These are phyloP conservation scores for Drosophila repletoides DNA, from an alignment of 1,140 invertebrate species.

Conservation along the genomic window DNA sequence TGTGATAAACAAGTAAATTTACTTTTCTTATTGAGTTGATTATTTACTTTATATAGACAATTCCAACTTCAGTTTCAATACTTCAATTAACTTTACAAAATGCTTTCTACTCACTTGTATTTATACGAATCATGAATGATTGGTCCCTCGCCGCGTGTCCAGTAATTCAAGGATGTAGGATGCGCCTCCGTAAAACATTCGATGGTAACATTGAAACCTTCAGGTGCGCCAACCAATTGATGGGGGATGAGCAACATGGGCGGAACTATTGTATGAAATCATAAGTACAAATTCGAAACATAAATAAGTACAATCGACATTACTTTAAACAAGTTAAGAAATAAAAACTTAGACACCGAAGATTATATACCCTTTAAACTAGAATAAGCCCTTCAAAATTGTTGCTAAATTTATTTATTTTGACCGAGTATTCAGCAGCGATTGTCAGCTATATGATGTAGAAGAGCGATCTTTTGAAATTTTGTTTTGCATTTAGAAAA, in stretches of 20 bases:
- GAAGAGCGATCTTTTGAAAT: too few relatives aligned
- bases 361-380: too few relatives aligned
- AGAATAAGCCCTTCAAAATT: too few relatives aligned
- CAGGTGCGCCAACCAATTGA: conserved; percentile 88
- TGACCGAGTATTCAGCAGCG: too few relatives aligned
- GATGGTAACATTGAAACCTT: conserved; percentile 91
- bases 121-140: conserved; percentile 94
- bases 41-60: too few relatives aligned
- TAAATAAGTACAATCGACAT: background rate
- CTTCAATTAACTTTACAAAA: too few relatives aligned
- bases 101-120: conserved; percentile 85
- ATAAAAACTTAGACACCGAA: too few relatives aligned
- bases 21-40: background rate
- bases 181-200: conserved; percentile 96
- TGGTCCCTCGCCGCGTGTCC: conserved; percentile 92
- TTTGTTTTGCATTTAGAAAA: too few relatives aligned
- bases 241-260: conserved; percentile 82
- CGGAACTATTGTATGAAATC: conserved; percentile 56
- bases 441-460: too few relatives aligned
- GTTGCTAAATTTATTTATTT: too few relatives aligned
- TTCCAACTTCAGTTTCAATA: too few relatives aligned
- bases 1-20: background rate
- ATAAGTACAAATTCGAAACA: background rate
- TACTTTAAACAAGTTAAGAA: background rate
- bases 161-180: conserved; percentile 95